Evolutionary conservation across 2,888 invertebrate genomes (phyloP).

Genomic region (Lasiommata megera): DNA sequence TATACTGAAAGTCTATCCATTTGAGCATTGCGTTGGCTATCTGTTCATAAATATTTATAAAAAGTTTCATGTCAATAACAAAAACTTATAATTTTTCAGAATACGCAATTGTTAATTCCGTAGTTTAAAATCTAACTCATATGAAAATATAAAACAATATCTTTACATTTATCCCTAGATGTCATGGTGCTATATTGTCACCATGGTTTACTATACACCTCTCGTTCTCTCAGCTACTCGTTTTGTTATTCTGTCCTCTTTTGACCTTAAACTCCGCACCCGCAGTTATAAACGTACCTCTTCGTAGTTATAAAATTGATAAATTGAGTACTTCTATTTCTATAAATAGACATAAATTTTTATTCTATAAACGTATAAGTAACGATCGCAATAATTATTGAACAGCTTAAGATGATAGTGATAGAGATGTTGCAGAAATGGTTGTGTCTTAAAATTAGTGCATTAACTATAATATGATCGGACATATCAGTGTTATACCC

Average conservation of each 20-base stretch:
- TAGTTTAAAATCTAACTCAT: no score
- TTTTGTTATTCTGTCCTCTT: conserved; percentile 46
- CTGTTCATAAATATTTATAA: no score
- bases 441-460: neutral
- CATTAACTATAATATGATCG: neutral
- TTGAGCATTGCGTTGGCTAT: no score
- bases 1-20: no score
- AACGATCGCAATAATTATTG: neutral
- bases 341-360: conserved; percentile 23
- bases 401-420: neutral
- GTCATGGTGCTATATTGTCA: conserved; percentile 29
- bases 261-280: conserved; percentile 70
- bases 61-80: no score
- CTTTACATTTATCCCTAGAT: conserved; percentile 23
- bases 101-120: no score
- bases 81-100: no score
- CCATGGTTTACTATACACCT: conserved; percentile 47
- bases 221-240: conserved; percentile 46
- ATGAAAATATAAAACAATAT: no score
- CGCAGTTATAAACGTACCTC: conserved; percentile 38
- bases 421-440: neutral
- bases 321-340: conserved; percentile 28
- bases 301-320: conserved; percentile 34
- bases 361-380: neutral
- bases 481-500: neutral